phyloP scores from a whole-genome alignment of 2,888 invertebrate genomes.

The Aporophyla nigra region DNA sequence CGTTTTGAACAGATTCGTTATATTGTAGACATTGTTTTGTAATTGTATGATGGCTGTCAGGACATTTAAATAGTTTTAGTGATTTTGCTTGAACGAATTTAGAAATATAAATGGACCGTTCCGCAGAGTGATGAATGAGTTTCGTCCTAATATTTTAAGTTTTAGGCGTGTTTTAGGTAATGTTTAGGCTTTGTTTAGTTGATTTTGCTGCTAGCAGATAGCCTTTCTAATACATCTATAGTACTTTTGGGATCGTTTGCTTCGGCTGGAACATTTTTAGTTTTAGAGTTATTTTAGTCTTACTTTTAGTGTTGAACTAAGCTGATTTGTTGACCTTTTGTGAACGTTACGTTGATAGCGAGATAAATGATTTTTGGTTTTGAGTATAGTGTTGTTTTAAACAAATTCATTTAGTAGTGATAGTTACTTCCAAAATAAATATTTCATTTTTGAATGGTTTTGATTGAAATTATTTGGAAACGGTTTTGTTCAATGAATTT shows the following conservation, averaged over 20 bases:
- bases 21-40: background rate
- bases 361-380: background rate
- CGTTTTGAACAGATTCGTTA: background rate
- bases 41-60: no score
- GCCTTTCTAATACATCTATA: slow-evolving; percentile 54
- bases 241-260: slow-evolving; percentile 64
- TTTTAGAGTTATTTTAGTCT: slow-evolving; percentile 8
- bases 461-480: background rate
- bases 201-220: slow-evolving; percentile 48
- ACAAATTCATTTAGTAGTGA: background rate
- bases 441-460: background rate
- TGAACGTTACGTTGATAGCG: no score
- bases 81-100: background rate
- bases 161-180: background rate
- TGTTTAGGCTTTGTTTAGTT: background rate
- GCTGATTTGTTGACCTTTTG: no score
- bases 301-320: no score
- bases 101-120: background rate
- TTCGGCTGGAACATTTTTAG: slow-evolving; percentile 4
- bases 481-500: background rate
- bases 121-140: background rate
- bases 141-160: no score
- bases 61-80: background rate
- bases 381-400: background rate
- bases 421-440: background rate